phyloP scores from a whole-genome alignment of 2,888 invertebrate genomes.

The Cynaeus angustus region DNA sequence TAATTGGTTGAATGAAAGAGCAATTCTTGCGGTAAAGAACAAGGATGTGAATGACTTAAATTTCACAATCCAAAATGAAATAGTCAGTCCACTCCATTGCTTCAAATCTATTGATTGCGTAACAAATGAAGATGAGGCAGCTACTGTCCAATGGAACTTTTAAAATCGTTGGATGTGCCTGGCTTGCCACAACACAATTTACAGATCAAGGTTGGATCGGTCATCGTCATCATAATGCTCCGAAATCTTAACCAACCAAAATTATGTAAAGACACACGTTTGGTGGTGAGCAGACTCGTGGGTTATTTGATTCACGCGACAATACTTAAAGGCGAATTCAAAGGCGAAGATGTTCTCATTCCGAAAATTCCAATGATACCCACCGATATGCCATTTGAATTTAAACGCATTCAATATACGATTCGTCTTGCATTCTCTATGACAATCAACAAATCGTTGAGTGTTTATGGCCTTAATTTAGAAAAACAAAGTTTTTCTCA shows the following conservation, averaged over 20 bases:
- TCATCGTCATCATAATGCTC: too few species aligned
- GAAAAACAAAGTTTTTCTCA: too few species aligned
- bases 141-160: constrained; percentile 24
- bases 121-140: constrained; percentile 38
- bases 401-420: too few species aligned
- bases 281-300: constrained; percentile 15
- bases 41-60: constrained; percentile 53
- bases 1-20: constrained; percentile 50
- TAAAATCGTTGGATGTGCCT: constrained; percentile 52
- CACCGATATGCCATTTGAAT: constrained; percentile 1
- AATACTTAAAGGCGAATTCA: background rate
- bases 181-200: constrained; percentile 49
- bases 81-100: constrained; percentile 22
- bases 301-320: background rate
- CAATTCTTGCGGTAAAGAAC: constrained; percentile 63
- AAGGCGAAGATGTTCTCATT: constrained; percentile 17
- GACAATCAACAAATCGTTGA: too few species aligned
- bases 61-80: constrained; percentile 44
- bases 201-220: constrained; percentile 49
- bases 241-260: constrained; percentile 40
- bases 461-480: too few species aligned
- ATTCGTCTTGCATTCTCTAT: too few species aligned
- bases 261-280: constrained; percentile 49
- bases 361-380: constrained; percentile 14
- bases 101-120: constrained; percentile 40